Percentiles rank a stretch among this genome's conserved stretches.
These are phyloP conservation scores for Antheraea mylitta DNA, from an alignment of 1,140 invertebrate genomes.

Conservation along the genomic window DNA sequence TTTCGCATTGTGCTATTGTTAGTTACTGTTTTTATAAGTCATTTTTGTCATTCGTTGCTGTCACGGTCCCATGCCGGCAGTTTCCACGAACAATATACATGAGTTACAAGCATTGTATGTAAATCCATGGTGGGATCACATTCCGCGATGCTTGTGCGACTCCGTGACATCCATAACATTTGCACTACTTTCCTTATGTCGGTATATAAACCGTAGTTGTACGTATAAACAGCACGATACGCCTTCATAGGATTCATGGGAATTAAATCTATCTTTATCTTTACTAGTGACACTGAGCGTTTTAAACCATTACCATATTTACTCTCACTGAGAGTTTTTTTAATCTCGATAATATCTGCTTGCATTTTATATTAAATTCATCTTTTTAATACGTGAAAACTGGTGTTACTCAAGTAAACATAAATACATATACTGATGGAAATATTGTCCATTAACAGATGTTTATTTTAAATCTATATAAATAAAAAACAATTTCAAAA, in stretches of 20 bases:
- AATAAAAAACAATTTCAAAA: too few species aligned
- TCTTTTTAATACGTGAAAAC: too few species aligned
- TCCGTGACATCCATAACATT: conserved; percentile 20
- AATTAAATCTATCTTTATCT: background rate
- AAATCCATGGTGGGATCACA: conserved; percentile 39
- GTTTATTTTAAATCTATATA: too few species aligned
- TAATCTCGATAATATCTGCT: background rate
- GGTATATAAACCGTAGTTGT: background rate
- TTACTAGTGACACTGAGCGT: background rate
- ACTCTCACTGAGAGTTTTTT: background rate
- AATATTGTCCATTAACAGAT: too few species aligned
- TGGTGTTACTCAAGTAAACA: too few species aligned
- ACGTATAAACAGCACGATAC: background rate
- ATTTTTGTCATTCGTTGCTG: background rate
- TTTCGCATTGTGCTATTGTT: background rate
- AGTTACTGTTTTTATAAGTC: background rate
- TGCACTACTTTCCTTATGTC: background rate
- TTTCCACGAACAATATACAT: conserved; percentile 14
- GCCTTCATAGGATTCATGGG: background rate
- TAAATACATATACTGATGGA: too few species aligned
- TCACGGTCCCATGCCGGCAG: background rate
- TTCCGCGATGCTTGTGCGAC: conserved; percentile 22
- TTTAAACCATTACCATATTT: background rate
- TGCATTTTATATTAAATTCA: background rate
- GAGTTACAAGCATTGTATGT: conserved; percentile 51